phyloP scores from a whole-genome alignment of 2,797 vertebrate species.

The Petrocephalus sullivani region DNA sequence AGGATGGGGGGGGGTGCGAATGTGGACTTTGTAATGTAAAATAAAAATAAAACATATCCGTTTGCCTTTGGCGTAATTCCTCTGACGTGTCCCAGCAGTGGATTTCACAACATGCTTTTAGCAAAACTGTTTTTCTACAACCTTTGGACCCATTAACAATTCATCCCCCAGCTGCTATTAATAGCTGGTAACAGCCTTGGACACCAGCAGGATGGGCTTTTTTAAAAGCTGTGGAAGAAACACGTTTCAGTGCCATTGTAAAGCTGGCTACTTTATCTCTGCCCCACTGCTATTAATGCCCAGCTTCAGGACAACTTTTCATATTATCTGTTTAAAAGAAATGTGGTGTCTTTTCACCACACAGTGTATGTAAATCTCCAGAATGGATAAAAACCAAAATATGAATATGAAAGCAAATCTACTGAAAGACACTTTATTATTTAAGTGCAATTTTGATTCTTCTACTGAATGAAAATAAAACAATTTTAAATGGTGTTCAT shows the following conservation, averaged over 20 bases:
- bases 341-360: not conserved
- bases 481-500: not conserved
- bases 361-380: not conserved
- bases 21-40: constrained; percentile 13
- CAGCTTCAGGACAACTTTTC: not conserved
- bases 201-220: not conserved
- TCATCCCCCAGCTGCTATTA: constrained; percentile 38
- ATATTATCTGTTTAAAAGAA: not conserved
- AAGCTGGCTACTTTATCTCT: not conserved
- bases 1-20: not conserved
- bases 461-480: not conserved
- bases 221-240: constrained; percentile 16
- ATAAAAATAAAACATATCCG: constrained; percentile 16
- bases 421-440: too few species aligned
- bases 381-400: not conserved
- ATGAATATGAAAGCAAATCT: not conserved
- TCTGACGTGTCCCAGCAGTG: not conserved
- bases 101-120: constrained; percentile 45
- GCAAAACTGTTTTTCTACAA: constrained; percentile 30
- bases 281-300: not conserved
- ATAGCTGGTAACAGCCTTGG: constrained; percentile 32
- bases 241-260: not conserved
- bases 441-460: too few species aligned
- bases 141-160: constrained; percentile 53
- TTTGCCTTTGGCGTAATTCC: constrained; percentile 8